These are phyloP conservation scores for Herpetotheres cachinnans DNA, from an alignment of 2,113 vertebrate genomes.

Conservation along the genomic window DNA sequence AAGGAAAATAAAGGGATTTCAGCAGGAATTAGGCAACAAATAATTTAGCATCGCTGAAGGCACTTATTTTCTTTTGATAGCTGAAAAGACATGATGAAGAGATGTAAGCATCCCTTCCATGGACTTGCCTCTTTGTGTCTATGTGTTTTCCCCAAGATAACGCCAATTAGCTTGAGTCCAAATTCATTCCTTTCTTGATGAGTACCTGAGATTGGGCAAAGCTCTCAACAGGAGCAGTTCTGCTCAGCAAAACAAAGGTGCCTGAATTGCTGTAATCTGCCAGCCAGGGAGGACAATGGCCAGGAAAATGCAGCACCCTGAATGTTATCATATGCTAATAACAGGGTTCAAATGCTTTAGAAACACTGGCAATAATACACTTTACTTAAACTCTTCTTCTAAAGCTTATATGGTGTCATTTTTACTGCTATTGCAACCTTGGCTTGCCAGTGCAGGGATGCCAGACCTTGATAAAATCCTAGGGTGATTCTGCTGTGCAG, in stretches of 20 bases:
- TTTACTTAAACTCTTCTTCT: not conserved
- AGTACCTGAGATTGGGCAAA: not conserved
- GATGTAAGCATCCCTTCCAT: not conserved
- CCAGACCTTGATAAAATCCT: slow-evolving; percentile 44
- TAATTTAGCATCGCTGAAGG: not conserved
- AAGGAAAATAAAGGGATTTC: not conserved
- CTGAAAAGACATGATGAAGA: slow-evolving; percentile 22
- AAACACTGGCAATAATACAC: not conserved
- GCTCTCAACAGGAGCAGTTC: slow-evolving; percentile 27
- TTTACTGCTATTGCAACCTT: not conserved
- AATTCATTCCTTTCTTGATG: slow-evolving; percentile 14
- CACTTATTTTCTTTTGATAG: not conserved
- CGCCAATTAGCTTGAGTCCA: slow-evolving; percentile 8
- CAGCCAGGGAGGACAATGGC: slow-evolving; percentile 8
- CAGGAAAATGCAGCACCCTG: slow-evolving; percentile 20
- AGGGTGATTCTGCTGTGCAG: not conserved
- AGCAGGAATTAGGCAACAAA: slow-evolving; percentile 24
- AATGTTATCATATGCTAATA: slow-evolving; percentile 56
- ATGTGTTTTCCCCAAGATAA: slow-evolving; percentile 15
- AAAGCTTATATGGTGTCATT: not conserved
- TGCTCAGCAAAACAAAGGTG: slow-evolving; percentile 54
- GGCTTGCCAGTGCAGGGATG: not conserved
- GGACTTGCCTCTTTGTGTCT: not conserved
- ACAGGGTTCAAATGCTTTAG: slow-evolving; percentile 14
- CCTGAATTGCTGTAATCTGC: slow-evolving; percentile 54